Percentiles rank a stretch among this genome's conserved stretches.
Conservation (phyloP, 2,797 vertebrate species). For the Crocodylus rhombifer region DNA sequence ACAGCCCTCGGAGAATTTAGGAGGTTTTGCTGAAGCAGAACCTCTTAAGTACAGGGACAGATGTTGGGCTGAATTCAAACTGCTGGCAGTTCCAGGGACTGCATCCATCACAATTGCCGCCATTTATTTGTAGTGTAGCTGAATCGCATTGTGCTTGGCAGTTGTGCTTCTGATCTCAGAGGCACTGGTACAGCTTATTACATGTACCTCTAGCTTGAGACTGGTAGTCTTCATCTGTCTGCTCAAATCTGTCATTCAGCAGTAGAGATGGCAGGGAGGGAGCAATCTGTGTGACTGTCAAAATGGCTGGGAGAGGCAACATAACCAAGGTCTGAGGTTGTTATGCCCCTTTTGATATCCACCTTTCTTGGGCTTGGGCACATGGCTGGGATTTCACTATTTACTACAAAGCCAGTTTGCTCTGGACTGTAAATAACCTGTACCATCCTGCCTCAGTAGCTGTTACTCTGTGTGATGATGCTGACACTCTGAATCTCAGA, state of each 20-base stretch:
- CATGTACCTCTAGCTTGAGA: background rate
- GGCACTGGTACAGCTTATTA: background rate
- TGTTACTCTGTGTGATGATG: background rate
- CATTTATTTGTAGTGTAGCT: background rate
- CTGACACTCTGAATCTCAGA: background rate
- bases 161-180: background rate
- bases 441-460: background rate
- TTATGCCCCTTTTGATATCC: too few relatives aligned
- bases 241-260: background rate
- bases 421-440: background rate
- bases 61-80: conserved; percentile 14
- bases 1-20: background rate
- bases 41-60: background rate
- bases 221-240: background rate
- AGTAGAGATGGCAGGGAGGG: background rate
- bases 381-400: background rate
- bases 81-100: background rate
- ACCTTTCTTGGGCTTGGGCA: background rate
- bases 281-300: background rate
- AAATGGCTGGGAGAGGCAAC: background rate
- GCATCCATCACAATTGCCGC: background rate
- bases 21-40: background rate
- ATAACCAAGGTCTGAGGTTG: background rate
- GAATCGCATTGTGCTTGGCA: background rate
- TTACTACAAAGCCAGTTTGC: fast-evolving